A percentile compares a stretch with the other conserved stretches of the same genome.
These are phyloP conservation scores for Urophycis tenuis DNA, from an alignment of 2,797 vertebrate species.

Conservation along the genomic window DNA sequence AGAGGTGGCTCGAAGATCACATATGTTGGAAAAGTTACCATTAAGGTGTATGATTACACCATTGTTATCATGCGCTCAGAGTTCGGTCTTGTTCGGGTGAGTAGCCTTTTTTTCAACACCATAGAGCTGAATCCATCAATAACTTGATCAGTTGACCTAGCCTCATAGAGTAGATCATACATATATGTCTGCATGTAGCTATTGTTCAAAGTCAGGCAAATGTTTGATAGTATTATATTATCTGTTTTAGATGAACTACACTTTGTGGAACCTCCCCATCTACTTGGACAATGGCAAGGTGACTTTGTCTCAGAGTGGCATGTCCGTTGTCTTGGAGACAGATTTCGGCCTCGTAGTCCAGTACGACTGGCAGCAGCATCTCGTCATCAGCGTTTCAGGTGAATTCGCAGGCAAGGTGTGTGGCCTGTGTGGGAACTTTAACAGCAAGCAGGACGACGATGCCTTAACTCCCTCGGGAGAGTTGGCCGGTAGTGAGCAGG, in stretches of 20 bases:
- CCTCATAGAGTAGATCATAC: too few species aligned
- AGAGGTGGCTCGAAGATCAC: conserved; percentile 42
- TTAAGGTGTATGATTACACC: conserved; percentile 51
- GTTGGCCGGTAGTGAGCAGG: conserved; percentile 4
- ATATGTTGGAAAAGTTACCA: conserved; percentile 50
- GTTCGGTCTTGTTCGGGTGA: conserved; percentile 60
- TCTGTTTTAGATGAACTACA: conserved; percentile 36
- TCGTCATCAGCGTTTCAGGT: conserved; percentile 59
- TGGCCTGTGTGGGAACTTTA: conserved; percentile 76
- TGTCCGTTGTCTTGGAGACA: conserved; percentile 49
- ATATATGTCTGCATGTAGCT: not conserved
- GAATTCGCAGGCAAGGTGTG: conserved; percentile 59
- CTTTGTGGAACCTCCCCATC: conserved; percentile 58
- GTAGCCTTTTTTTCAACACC: conserved; percentile 15
- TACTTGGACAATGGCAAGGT: conserved; percentile 59
- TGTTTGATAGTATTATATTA: conserved; percentile 1
- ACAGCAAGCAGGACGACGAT: conserved; percentile 59
- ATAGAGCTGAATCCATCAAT: not conserved
- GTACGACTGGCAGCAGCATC: conserved; percentile 69
- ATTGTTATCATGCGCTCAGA: conserved; percentile 57
- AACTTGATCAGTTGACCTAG: not conserved
- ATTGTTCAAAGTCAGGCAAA: not conserved
- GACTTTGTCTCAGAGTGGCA: conserved; percentile 60
- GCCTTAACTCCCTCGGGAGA: conserved; percentile 20
- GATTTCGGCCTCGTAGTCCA: conserved; percentile 66